Evolutionary conservation across 2,113 vertebrate species (phyloP).

Genomic region (Oxyura jamaicensis): DNA sequence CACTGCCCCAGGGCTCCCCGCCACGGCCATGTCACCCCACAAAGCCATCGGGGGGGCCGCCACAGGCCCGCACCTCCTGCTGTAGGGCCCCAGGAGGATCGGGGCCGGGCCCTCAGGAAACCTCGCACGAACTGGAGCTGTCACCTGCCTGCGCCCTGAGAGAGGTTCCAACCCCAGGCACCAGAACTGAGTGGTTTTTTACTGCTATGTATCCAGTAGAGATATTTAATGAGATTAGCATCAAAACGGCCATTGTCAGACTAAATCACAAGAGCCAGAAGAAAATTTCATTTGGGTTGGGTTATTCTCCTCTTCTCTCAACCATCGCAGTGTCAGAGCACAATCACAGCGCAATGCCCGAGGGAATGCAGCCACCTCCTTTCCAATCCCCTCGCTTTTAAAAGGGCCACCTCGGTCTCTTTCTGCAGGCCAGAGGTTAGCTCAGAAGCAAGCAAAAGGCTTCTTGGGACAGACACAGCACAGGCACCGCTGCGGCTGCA

Average conservation of each 20-base stretch:
- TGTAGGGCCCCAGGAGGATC: background rate
- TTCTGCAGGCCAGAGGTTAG: background rate
- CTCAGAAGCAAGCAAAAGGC: background rate
- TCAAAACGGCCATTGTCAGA: background rate
- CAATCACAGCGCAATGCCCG: too few relatives aligned
- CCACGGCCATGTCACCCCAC: too few relatives aligned
- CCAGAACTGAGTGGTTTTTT: background rate
- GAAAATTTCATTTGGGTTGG: background rate
- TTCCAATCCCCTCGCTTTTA: background rate
- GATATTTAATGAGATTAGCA: background rate
- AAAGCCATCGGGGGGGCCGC: too few relatives aligned
- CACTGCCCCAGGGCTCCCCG: too few relatives aligned
- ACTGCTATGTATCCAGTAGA: background rate
- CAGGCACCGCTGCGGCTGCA: fast-evolving
- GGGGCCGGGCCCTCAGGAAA: background rate
- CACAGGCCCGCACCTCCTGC: too few relatives aligned
- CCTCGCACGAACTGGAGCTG: background rate
- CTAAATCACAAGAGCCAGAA: background rate
- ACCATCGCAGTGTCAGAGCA: background rate
- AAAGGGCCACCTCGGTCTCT: background rate
- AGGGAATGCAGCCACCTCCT: background rate
- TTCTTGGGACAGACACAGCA: background rate
- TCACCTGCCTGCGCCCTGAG: background rate
- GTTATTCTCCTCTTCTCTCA: background rate
- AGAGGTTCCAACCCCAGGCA: background rate